Percentiles rank a stretch among this genome's conserved stretches.
These are phyloP conservation scores for Microctenopoma stevenorrisi DNA, from an alignment of 2,797 vertebrate genomes.

Conservation along the genomic window DNA sequence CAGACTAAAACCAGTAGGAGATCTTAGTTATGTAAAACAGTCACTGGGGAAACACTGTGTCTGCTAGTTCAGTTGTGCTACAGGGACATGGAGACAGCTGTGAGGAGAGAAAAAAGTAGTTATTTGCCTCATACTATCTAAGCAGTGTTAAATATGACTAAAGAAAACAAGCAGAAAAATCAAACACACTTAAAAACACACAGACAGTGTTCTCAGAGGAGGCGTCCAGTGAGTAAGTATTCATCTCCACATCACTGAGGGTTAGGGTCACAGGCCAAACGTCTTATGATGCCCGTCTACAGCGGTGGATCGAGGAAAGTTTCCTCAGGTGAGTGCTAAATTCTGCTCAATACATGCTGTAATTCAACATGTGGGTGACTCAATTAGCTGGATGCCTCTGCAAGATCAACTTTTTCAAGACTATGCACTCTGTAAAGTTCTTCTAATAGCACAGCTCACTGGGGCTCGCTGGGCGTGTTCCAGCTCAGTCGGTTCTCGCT, in stretches of 20 bases:
- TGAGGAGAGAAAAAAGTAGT: conserved; percentile 8
- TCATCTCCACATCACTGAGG: conserved; percentile 50
- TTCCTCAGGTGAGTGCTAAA: conserved; percentile 62
- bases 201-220: conserved; percentile 38
- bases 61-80: conserved; percentile 27
- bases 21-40: conserved; percentile 9
- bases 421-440: conserved; percentile 36
- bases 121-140: conserved; percentile 28
- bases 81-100: conserved; percentile 20
- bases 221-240: conserved; percentile 37
- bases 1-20: conserved; percentile 7
- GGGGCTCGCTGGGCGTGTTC: conserved; percentile 15
- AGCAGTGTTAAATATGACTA: conserved; percentile 51
- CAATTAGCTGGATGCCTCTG: conserved; percentile 73
- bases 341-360: conserved; percentile 71
- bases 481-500: conserved; percentile 22
- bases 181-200: conserved; percentile 27
- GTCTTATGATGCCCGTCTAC: conserved; percentile 32
- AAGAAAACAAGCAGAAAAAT: conserved; percentile 20
- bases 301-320: conserved; percentile 65
- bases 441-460: conserved; percentile 33
- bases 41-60: conserved; percentile 1
- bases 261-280: conserved; percentile 50
- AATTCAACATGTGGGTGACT: conserved; percentile 77
- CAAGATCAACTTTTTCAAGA: conserved; percentile 54